A percentile compares a stretch with the other conserved stretches of the same genome.
phyloP scores from a whole-genome alignment of 2,113 vertebrate genomes.

The Xyliphius kryptos region DNA sequence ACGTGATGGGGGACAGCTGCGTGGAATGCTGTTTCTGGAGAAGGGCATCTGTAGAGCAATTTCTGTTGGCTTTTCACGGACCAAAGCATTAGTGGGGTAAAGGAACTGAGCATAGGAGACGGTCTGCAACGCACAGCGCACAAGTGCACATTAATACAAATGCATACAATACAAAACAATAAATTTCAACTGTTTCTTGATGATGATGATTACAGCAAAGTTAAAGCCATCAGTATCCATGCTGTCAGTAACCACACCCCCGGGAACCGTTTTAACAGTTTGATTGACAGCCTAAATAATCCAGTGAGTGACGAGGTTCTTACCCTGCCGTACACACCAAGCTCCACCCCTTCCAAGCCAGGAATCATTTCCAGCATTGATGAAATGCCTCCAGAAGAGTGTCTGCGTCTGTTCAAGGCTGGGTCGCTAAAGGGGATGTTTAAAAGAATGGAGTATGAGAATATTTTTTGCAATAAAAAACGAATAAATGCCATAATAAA shows the following conservation, averaged over 20 bases:
- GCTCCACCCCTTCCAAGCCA: constrained; percentile 86
- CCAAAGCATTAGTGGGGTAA: constrained; percentile 87
- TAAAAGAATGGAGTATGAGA: too few species aligned
- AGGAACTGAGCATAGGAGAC: constrained; percentile 95
- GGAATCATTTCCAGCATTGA: constrained; percentile 84
- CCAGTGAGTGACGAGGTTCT: constrained; percentile 28
- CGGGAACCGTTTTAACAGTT: not conserved
- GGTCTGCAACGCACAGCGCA: constrained; percentile 61
- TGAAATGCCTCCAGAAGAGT: constrained; percentile 84
- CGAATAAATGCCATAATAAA: too few species aligned
- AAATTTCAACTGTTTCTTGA: not conserved
- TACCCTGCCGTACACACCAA: constrained; percentile 87
- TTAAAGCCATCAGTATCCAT: not conserved
- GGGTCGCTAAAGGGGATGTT: constrained; percentile 69
- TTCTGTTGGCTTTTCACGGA: constrained; percentile 67
- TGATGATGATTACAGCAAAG: too few species aligned
- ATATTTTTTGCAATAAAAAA: not conserved
- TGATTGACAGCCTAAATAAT: constrained; percentile 9
- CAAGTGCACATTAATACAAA: constrained; percentile 3
- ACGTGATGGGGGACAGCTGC: constrained; percentile 66
- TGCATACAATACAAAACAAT: not conserved
- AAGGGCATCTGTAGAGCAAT: constrained; percentile 61
- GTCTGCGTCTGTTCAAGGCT: constrained; percentile 77
- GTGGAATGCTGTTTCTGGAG: constrained; percentile 61
- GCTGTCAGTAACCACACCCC: not conserved